A percentile compares a stretch with the other conserved stretches of the same genome.
These are phyloP conservation scores for Mirounga angustirostris DNA, from an alignment of 2,113 vertebrate species.

Conservation along the genomic window DNA sequence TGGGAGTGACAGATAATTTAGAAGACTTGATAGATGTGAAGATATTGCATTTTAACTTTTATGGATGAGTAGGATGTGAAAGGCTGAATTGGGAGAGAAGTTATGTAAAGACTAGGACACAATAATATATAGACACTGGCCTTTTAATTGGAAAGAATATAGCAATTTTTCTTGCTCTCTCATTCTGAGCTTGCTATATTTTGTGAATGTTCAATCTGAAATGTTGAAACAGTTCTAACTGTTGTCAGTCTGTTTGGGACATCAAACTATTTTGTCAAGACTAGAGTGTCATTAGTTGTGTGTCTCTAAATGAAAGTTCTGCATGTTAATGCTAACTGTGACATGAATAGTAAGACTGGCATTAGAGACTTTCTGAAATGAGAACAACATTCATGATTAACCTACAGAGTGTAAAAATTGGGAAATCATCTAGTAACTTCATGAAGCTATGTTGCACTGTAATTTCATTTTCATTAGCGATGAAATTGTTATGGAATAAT, in stretches of 20 bases:
- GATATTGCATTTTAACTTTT: neutral
- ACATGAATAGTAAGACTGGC: constrained; percentile 21
- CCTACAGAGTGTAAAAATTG: neutral
- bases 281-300: neutral
- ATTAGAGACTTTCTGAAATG: constrained; percentile 1
- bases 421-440: constrained; percentile 18
- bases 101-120: neutral
- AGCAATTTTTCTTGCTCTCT: neutral
- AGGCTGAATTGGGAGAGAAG: neutral
- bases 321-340: constrained; percentile 19
- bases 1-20: neutral
- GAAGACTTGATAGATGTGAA: neutral
- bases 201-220: neutral
- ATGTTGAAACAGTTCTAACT: constrained; percentile 24
- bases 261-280: constrained; percentile 53
- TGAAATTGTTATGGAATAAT: neutral
- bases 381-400: constrained; percentile 33
- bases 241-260: constrained; percentile 20
- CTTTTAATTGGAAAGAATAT: neutral
- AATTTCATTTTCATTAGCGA: constrained; percentile 50
- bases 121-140: neutral
- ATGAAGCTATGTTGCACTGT: neutral
- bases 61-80: neutral
- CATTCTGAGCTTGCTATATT: neutral
- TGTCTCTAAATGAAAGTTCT: constrained; percentile 41